Evolutionary conservation across 1,140 invertebrate species (phyloP).

Genomic region (Orussus abietinus): DNA sequence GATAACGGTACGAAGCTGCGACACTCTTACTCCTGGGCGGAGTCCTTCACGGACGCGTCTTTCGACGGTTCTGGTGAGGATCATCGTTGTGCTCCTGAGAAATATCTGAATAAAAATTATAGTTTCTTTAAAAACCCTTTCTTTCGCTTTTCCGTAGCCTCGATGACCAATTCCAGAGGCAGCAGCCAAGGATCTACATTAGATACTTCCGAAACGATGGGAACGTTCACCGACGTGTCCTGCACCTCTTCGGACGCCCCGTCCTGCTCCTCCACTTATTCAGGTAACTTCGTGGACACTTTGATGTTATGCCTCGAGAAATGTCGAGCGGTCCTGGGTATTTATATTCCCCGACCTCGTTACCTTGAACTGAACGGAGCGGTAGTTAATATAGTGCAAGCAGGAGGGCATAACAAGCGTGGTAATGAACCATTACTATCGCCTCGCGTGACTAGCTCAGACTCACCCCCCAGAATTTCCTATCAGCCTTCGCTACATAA

Average conservation of each 20-base stretch:
- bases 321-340: too few relatives aligned
- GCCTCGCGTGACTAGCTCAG: not conserved
- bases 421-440: not conserved
- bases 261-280: slow-evolving; percentile 47
- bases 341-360: too few relatives aligned
- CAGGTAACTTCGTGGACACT: slow-evolving; percentile 26
- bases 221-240: slow-evolving; percentile 35
- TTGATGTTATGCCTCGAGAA: too few relatives aligned
- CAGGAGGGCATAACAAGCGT: too few relatives aligned
- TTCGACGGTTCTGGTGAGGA: slow-evolving; percentile 33
- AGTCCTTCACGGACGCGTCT: slow-evolving; percentile 40
- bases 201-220: slow-evolving; percentile 32
- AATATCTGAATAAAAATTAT: too few relatives aligned
- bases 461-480: not conserved
- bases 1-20: slow-evolving; percentile 30
- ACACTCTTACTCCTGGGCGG: slow-evolving; percentile 44
- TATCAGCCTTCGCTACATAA: too few relatives aligned
- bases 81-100: too few relatives aligned
- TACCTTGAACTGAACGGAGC: too few relatives aligned
- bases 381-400: too few relatives aligned
- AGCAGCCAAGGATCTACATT: slow-evolving; percentile 33
- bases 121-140: too few relatives aligned
- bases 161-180: slow-evolving; percentile 26
- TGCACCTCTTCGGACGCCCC: slow-evolving; percentile 48
- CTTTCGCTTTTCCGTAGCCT: slow-evolving; percentile 22